These are phyloP conservation scores for Lonchura striata DNA, from an alignment of 2,113 vertebrate species.

Conservation along the genomic window DNA sequence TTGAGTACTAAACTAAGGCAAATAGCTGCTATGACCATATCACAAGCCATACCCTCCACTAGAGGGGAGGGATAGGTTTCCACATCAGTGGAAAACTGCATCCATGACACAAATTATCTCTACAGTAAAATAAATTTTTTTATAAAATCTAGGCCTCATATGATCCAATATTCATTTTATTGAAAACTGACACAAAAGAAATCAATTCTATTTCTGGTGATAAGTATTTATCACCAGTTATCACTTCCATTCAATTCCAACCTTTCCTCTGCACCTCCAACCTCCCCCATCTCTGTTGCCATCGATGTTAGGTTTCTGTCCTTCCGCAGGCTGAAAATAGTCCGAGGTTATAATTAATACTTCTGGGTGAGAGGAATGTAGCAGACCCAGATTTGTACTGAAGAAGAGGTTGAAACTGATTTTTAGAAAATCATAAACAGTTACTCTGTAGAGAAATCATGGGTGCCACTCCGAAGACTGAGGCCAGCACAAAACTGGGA, in stretches of 20 bases:
- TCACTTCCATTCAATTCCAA: neutral
- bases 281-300: neutral
- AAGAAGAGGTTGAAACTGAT: neutral
- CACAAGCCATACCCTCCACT: neutral
- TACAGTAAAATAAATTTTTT: neutral
- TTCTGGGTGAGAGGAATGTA: neutral
- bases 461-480: neutral
- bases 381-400: neutral
- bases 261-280: neutral
- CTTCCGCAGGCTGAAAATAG: neutral
- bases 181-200: neutral
- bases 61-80: neutral
- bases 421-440: neutral
- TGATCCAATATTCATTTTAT: neutral
- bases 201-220: neutral
- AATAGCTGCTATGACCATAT: neutral
- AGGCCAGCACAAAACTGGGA: neutral
- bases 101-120: neutral
- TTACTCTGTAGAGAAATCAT: neutral
- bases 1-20: neutral
- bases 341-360: neutral
- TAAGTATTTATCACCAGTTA: neutral
- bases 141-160: neutral
- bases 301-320: neutral
- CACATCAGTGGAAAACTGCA: neutral